Conservation (phyloP, 2,888 invertebrate genomes). For the Sepioteuthis lessoniana region DNA sequence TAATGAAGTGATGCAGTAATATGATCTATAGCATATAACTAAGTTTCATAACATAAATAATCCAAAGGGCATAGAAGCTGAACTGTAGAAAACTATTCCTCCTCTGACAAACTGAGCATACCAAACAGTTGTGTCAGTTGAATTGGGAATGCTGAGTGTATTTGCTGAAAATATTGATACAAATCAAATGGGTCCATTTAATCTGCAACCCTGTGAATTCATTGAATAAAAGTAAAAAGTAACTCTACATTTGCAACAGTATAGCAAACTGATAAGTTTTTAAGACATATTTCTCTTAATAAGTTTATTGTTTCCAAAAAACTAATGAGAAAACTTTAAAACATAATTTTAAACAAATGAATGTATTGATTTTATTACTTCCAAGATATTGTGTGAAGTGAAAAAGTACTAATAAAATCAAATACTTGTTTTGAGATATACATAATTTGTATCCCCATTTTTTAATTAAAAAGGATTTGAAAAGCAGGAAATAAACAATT, state of each 20-base stretch:
- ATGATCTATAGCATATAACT: conserved; percentile 21
- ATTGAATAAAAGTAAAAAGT: neutral
- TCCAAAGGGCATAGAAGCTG: conserved; percentile 4
- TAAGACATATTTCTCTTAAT: neutral
- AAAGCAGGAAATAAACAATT: no score
- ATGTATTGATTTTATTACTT: neutral
- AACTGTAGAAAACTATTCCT: conserved; percentile 12
- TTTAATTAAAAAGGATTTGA: no score
- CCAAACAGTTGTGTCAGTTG: conserved; percentile 33
- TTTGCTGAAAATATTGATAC: conserved; percentile 33
- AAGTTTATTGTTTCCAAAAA: neutral
- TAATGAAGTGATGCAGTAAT: conserved; percentile 33
- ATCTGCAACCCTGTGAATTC: neutral
- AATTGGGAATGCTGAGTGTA: neutral
- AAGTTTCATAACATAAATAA: conserved; percentile 33
- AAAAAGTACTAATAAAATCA: neutral
- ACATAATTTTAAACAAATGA: neutral
- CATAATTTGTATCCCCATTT: no score
- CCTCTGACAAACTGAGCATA: conserved; percentile 33
- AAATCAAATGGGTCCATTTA: neutral
- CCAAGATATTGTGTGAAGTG: neutral
- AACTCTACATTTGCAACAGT: neutral
- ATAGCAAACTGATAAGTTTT: neutral
- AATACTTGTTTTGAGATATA: no score
- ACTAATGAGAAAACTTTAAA: neutral